A percentile compares a stretch with the other conserved stretches of the same genome.
Evolutionary conservation across 2,113 vertebrate species (phyloP).

Genomic region (Struthio camelus): DNA sequence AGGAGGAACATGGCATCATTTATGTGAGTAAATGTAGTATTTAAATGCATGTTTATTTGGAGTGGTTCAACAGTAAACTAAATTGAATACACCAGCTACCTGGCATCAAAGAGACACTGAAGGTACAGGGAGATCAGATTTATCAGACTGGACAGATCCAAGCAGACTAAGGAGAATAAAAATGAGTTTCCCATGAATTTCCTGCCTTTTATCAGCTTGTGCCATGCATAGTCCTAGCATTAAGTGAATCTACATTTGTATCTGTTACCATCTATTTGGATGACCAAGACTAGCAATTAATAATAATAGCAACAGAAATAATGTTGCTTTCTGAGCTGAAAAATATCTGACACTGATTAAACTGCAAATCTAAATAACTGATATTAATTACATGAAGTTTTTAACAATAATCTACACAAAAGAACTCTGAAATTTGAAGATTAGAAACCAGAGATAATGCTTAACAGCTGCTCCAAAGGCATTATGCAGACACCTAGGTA

Average conservation of each 20-base stretch:
- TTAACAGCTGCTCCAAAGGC: constrained; percentile 29
- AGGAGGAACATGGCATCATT: neutral
- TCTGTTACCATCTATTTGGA: constrained; percentile 34
- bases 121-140: neutral
- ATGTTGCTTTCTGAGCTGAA: constrained; percentile 44
- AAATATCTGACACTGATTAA: constrained; percentile 67
- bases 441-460: constrained; percentile 58
- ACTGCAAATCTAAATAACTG: constrained; percentile 72
- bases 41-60: neutral
- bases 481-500: neutral
- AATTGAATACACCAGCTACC: neutral
- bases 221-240: neutral
- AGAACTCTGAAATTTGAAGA: constrained; percentile 64
- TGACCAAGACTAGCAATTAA: constrained; percentile 45
- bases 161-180: neutral
- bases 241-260: constrained; percentile 38
- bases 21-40: neutral
- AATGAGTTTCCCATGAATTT: constrained; percentile 10
- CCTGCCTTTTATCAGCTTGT: neutral
- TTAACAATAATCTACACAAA: constrained; percentile 66
- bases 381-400: constrained; percentile 71
- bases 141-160: constrained; percentile 12
- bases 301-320: constrained; percentile 50
- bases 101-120: neutral
- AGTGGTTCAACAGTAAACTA: neutral